A percentile compares a stretch with the other conserved stretches of the same genome.
Conservation (phyloP, 2,888 invertebrate species). For the Polyploca ridens region DNA sequence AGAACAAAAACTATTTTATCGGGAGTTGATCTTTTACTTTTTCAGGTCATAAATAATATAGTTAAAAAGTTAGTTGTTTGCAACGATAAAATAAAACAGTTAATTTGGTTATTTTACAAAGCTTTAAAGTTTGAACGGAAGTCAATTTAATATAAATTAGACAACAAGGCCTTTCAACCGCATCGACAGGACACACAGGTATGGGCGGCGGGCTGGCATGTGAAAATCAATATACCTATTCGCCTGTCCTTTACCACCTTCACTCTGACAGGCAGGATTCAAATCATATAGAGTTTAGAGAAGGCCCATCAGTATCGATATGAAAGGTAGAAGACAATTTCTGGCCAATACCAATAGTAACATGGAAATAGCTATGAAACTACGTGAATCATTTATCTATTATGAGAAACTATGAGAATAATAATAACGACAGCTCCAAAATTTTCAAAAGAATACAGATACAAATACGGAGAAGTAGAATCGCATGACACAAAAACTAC, state of each 20-base stretch:
- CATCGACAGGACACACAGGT: slow-evolving; percentile 19
- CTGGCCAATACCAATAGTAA: too few species aligned
- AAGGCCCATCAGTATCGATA: background rate
- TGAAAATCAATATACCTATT: slow-evolving; percentile 46
- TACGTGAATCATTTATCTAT: too few species aligned
- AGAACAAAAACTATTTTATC: slow-evolving; percentile 12
- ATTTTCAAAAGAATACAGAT: too few species aligned
- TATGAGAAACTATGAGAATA: too few species aligned
- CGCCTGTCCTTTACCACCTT: slow-evolving; percentile 14
- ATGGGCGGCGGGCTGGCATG: slow-evolving; percentile 32
- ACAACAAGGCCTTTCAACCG: slow-evolving; percentile 15
- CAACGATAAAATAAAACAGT: too few species aligned
- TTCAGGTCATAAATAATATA: slow-evolving; percentile 12
- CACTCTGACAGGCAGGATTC: slow-evolving; percentile 22
- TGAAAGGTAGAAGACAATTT: too few species aligned
- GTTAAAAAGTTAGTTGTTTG: too few species aligned
- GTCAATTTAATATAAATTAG: slow-evolving; percentile 24
- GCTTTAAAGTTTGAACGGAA: background rate
- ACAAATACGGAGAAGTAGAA: too few species aligned
- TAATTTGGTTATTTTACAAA: too few species aligned
- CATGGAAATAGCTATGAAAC: too few species aligned
- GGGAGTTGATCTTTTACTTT: background rate
- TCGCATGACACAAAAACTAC: too few species aligned
- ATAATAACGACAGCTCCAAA: too few species aligned
- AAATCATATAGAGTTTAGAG: slow-evolving; percentile 22